A percentile compares a stretch with the other conserved stretches of the same genome.
These are phyloP conservation scores for Lynx canadensis DNA, from an alignment of 2,113 vertebrate genomes.

Conservation along the genomic window DNA sequence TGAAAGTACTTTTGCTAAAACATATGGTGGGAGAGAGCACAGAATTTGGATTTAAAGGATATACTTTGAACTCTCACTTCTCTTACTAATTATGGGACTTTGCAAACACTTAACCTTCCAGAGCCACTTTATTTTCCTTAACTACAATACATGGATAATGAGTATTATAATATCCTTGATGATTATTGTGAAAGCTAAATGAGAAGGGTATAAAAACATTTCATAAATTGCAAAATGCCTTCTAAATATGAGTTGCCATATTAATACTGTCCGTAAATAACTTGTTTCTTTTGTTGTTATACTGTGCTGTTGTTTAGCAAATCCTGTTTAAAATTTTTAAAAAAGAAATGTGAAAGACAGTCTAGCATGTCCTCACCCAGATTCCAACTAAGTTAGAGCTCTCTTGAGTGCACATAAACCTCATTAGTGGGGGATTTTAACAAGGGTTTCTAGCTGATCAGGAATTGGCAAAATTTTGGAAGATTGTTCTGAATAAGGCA, in stretches of 20 bases:
- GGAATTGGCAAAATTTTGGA: background rate
- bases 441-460: background rate
- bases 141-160: background rate
- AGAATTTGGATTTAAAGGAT: background rate
- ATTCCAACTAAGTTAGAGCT: background rate
- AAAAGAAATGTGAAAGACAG: background rate
- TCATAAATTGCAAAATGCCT: constrained; percentile 10
- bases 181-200: background rate
- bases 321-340: background rate
- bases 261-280: background rate
- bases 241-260: background rate
- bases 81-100: background rate
- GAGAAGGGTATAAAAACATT: background rate
- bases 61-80: background rate
- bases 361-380: background rate
- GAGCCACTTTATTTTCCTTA: background rate
- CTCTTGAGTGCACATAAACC: background rate
- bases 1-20: constrained; percentile 3
- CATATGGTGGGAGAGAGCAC: background rate
- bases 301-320: background rate
- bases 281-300: background rate
- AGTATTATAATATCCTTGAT: background rate
- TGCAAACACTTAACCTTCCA: background rate
- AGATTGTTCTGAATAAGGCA: background rate
- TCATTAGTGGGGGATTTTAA: background rate